Evolutionary conservation across 2,797 vertebrate genomes (phyloP).

Genomic region (Cirrhinus mrigala): DNA sequence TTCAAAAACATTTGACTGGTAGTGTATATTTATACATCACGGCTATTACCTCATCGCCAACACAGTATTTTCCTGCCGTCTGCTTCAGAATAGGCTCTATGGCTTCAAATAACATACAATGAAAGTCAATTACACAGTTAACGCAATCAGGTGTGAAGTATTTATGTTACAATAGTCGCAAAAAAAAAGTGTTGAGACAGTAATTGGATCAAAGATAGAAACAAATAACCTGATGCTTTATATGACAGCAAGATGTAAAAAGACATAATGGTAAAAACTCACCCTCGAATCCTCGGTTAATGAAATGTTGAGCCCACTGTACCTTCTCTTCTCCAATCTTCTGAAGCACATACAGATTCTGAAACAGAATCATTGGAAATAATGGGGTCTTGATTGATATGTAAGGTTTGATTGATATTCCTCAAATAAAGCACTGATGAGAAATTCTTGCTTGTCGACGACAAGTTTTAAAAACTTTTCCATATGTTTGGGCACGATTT

Average conservation of each 20-base stretch:
- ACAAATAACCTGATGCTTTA: background rate
- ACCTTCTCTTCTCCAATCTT: conserved; percentile 84
- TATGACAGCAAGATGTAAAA: background rate
- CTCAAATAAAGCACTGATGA: background rate
- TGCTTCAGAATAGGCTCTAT: conserved; percentile 87
- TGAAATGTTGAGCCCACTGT: conserved; percentile 90
- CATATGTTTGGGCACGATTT: background rate
- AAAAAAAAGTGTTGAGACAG: background rate
- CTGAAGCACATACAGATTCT: conserved; percentile 88
- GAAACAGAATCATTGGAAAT: conserved; percentile 44
- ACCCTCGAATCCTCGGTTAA: conserved; percentile 89
- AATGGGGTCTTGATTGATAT: background rate
- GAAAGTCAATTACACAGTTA: background rate
- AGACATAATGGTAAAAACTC: conserved; percentile 51
- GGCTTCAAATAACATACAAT: conserved; percentile 75
- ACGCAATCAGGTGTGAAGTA: background rate
- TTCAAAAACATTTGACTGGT: too few species aligned
- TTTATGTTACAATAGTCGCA: too few species aligned
- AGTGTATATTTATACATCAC: too few species aligned
- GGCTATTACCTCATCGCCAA: conserved; percentile 89
- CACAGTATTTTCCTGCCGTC: conserved; percentile 88
- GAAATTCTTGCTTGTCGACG: background rate
- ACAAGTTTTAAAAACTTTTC: background rate
- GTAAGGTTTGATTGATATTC: too few species aligned
- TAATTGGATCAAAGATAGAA: background rate